Evolutionary conservation across 2,888 invertebrate species (phyloP).

Genomic region (Argyra leucocephala): DNA sequence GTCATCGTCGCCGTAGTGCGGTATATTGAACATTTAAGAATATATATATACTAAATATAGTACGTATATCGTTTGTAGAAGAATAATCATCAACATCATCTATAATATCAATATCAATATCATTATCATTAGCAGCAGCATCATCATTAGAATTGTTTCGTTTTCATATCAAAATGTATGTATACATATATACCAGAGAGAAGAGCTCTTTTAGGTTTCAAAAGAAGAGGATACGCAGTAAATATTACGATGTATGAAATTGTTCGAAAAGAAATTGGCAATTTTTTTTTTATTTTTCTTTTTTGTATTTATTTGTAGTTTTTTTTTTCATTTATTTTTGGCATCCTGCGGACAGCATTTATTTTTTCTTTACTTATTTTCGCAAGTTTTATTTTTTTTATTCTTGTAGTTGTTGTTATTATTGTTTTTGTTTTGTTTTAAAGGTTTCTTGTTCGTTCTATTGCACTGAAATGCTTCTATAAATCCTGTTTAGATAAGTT

Average conservation of each 20-base stretch:
- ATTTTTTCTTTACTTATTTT: not conserved
- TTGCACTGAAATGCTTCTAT: not conserved
- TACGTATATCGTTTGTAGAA: no score
- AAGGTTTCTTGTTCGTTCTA: not conserved
- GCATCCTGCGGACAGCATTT: conserved; percentile 4
- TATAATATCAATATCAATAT: not conserved
- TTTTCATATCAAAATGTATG: no score
- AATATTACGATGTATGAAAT: conserved; percentile 19
- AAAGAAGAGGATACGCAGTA: conserved; percentile 14
- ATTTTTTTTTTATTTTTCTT: conserved; percentile 7
- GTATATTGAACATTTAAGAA: no score
- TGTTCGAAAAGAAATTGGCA: conserved; percentile 20
- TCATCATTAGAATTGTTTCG: not conserved
- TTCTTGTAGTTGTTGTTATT: not conserved
- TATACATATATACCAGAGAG: no score
- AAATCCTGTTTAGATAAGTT: not conserved
- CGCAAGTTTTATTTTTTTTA: not conserved
- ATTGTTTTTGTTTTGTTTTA: not conserved
- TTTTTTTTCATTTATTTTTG: not conserved
- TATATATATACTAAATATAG: no score
- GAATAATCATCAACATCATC: not conserved
- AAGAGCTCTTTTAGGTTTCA: no score
- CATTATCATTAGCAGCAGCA: not conserved
- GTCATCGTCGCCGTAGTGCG: not conserved
- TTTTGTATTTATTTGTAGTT: not conserved